Conservation (phyloP, 2,113 vertebrate species). For the Tupaia tana region DNA sequence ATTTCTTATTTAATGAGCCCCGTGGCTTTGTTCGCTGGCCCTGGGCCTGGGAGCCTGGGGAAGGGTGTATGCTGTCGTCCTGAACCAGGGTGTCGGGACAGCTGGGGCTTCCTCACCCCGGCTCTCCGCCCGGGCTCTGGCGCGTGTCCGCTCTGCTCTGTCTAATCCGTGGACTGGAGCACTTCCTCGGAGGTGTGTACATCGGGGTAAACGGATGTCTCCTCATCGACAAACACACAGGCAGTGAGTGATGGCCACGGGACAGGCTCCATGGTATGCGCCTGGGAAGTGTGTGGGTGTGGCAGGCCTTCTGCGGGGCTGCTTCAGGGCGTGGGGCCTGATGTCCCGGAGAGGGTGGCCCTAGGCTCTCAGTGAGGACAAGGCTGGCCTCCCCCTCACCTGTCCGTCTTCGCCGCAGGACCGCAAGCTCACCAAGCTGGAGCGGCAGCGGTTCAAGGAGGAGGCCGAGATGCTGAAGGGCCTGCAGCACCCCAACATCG, state of each 20-base stretch:
- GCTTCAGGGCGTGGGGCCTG: background rate
- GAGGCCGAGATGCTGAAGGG: slow-evolving; percentile 99
- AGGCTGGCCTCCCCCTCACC: fast-evolving
- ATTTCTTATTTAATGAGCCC: background rate
- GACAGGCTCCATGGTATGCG: background rate
- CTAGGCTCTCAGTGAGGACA: background rate
- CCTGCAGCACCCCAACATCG: slow-evolving; percentile 98
- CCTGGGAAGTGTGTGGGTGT: background rate
- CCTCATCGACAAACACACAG: background rate
- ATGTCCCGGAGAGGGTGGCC: background rate
- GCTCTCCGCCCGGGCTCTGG: background rate
- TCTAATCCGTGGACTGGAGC: background rate
- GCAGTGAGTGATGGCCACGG: background rate
- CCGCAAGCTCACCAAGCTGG: slow-evolving; percentile 95
- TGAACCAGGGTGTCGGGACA: background rate
- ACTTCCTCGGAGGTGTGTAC: background rate
- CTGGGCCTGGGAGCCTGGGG: background rate
- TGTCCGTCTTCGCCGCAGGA: slow-evolving; percentile 87
- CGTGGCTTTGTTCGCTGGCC: background rate
- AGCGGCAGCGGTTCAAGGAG: slow-evolving; percentile 97
- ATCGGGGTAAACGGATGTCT: background rate
- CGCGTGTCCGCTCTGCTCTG: background rate
- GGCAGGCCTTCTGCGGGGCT: background rate
- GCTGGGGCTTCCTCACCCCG: background rate
- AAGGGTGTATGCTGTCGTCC: fast-evolving